A percentile compares a stretch with the other conserved stretches of the same genome.
Evolutionary conservation across 2,888 invertebrate species (phyloP).

Genomic region (Drosophila limbata): DNA sequence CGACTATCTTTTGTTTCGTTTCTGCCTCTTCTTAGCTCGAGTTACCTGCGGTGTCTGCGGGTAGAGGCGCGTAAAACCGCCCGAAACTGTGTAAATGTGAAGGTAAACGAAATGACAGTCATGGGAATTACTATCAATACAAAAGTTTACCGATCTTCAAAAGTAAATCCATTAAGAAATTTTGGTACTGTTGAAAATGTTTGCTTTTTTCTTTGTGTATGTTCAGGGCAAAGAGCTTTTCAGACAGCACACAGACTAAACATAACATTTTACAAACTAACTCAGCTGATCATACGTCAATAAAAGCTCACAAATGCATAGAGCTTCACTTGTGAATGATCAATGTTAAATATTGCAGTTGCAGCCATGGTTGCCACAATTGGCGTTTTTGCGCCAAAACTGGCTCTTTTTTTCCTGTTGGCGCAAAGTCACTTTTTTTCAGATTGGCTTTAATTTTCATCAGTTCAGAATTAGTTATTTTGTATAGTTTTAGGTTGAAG

Average conservation of each 20-base stretch:
- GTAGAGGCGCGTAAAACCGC: conserved; percentile 3
- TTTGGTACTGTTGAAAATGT: conserved; percentile 5
- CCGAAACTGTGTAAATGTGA: conserved; percentile 10
- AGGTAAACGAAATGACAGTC: conserved; percentile 19
- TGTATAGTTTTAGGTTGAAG: too few relatives aligned
- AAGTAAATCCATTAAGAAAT: conserved; percentile 32
- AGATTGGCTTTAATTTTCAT: too few relatives aligned
- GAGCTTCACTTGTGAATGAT: not conserved
- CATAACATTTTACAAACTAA: not conserved
- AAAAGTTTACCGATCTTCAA: conserved; percentile 8
- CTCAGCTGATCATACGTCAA: not conserved
- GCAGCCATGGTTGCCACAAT: not conserved
- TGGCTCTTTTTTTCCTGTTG: too few relatives aligned
- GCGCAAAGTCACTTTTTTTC: too few relatives aligned
- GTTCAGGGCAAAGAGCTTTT: conserved; percentile 13
- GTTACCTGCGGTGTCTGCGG: conserved; percentile 46
- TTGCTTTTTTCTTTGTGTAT: conserved; percentile 1
- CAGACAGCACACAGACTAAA: conserved; percentile 1
- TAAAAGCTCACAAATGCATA: not conserved
- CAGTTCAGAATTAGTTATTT: too few relatives aligned
- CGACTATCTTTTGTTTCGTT: conserved; percentile 17
- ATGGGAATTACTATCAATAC: conserved; percentile 14
- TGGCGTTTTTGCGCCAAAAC: too few relatives aligned
- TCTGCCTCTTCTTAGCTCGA: not conserved
- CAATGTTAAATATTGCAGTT: not conserved